Evolutionary conservation across 2,113 vertebrate genomes (phyloP).

Genomic region (Rutilus rutilus): DNA sequence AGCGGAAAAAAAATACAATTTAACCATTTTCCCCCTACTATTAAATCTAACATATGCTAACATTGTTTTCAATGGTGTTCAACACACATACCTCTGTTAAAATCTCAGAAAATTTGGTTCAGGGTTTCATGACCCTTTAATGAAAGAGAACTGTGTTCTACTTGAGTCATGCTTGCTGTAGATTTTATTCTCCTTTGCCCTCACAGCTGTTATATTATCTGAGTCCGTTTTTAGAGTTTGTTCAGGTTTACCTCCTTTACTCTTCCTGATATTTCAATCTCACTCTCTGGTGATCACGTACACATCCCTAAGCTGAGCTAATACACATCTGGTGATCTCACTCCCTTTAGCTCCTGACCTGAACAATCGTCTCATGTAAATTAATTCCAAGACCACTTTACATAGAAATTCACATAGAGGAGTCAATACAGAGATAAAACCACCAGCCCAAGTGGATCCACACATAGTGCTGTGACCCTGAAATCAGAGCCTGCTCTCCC

Average conservation of each 20-base stretch:
- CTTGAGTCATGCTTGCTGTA: background rate
- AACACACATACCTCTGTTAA: no score
- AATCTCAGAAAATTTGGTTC: no score
- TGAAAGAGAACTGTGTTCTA: background rate
- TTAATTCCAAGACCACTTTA: background rate
- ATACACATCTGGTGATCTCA: no score
- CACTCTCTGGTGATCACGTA: background rate
- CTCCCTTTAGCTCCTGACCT: background rate
- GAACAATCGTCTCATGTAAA: conserved; percentile 13
- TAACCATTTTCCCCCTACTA: no score
- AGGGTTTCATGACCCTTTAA: no score
- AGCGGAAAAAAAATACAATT: no score
- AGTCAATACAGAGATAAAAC: background rate
- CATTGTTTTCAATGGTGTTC: no score
- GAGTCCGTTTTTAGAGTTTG: conserved; percentile 13
- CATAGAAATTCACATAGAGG: conserved; percentile 20
- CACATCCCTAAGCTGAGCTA: no score
- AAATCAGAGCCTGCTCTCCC: conserved; percentile 66
- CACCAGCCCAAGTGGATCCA: background rate
- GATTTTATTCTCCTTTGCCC: background rate
- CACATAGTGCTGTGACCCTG: conserved; percentile 70
- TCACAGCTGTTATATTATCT: conserved; percentile 3
- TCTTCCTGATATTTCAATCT: conserved; percentile 4
- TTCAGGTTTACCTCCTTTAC: background rate
- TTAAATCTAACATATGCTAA: no score